These are phyloP conservation scores for Anoplius nigerrimus DNA, from an alignment of 2,888 invertebrate species.

Conservation along the genomic window DNA sequence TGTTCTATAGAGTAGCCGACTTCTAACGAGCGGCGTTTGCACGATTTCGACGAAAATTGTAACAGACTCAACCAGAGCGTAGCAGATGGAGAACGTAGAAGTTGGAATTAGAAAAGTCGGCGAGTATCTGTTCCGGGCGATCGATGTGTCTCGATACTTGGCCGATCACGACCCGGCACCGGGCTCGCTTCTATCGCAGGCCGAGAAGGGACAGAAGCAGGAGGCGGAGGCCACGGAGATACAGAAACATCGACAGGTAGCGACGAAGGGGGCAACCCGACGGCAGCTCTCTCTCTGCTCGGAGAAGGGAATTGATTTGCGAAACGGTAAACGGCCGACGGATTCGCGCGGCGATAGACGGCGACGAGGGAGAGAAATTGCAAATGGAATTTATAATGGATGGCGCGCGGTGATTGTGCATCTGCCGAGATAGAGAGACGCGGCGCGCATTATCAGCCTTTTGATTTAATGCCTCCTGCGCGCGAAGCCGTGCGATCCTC, in stretches of 20 bases:
- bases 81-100: too few relatives aligned
- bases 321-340: slow-evolving; percentile 12
- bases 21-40: too few relatives aligned
- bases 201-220: background rate
- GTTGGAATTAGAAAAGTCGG: too few relatives aligned
- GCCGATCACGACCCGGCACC: background rate
- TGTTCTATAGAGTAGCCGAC: too few relatives aligned
- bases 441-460: slow-evolving; percentile 21
- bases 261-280: background rate
- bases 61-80: too few relatives aligned
- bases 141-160: background rate
- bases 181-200: background rate
- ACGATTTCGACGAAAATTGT: too few relatives aligned
- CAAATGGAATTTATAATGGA: slow-evolving; percentile 28
- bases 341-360: slow-evolving; percentile 4
- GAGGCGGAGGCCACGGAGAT: background rate
- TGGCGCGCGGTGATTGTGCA: slow-evolving; percentile 19
- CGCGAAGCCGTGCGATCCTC: too few relatives aligned
- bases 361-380: slow-evolving; percentile 15
- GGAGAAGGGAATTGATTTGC: slow-evolving; percentile 4
- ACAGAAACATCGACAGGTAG: background rate
- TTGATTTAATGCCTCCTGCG: slow-evolving; percentile 19
- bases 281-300: too few relatives aligned
- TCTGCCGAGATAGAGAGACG: slow-evolving; percentile 21
- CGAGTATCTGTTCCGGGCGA: background rate